Percentiles rank a stretch among this genome's conserved stretches.
These are phyloP conservation scores for Monodelphis domestica DNA, from an alignment of 2,797 vertebrate species.

Conservation along the genomic window DNA sequence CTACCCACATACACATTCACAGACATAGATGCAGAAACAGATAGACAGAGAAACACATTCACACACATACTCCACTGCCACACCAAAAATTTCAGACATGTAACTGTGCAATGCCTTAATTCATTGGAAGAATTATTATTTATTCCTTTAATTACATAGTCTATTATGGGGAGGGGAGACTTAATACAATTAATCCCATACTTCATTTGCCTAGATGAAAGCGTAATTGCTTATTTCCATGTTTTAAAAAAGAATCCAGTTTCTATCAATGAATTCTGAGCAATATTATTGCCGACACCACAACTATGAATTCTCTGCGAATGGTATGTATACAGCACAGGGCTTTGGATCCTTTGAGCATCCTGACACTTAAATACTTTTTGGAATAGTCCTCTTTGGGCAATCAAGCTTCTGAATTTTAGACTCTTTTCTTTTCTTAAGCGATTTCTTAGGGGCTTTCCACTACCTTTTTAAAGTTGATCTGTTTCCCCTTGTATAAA, in stretches of 20 bases:
- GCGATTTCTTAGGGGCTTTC: conserved; percentile 20
- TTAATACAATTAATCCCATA: conserved; percentile 37
- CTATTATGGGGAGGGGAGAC: conserved; percentile 50
- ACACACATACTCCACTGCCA: neutral
- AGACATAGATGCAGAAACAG: too few species aligned
- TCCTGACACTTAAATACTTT: neutral
- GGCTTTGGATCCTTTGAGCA: conserved; percentile 36
- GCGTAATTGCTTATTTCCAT: neutral
- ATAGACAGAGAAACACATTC: neutral
- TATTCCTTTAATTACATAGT: conserved; percentile 49
- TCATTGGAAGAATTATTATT: neutral
- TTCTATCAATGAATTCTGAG: neutral
- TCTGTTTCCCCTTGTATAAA: conserved; percentile 28
- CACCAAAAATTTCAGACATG: neutral
- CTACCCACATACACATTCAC: neutral
- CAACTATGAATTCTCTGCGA: conserved; percentile 35
- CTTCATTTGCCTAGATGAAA: conserved; percentile 24
- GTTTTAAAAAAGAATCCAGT: neutral
- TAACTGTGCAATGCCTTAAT: neutral
- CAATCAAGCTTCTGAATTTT: conserved; percentile 45
- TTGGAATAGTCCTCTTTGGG: neutral
- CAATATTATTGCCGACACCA: conserved; percentile 44
- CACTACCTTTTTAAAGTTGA: conserved; percentile 38
- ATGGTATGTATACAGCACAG: conserved; percentile 1
- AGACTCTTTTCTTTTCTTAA: neutral